A percentile compares a stretch with the other conserved stretches of the same genome.
phyloP scores from a whole-genome alignment of 1,140 invertebrate species.

The Zophobas morio region DNA sequence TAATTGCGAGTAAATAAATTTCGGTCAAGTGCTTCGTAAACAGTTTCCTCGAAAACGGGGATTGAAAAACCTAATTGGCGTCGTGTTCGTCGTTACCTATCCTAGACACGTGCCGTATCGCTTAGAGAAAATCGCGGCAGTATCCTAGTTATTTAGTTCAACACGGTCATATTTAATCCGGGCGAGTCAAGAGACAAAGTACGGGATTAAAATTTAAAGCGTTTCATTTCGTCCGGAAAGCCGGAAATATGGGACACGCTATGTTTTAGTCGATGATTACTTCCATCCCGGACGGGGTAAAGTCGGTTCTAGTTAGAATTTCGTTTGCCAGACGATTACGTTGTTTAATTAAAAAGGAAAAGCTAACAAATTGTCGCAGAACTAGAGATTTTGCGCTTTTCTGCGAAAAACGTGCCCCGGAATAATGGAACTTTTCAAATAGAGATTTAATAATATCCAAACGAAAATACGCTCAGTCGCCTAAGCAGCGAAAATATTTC shows the following conservation, averaged over 20 bases:
- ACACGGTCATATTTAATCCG: slow-evolving; percentile 29
- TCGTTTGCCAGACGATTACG: slow-evolving; percentile 12
- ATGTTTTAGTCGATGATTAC: slow-evolving; percentile 25
- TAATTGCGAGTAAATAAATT: too few relatives aligned
- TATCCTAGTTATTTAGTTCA: neutral
- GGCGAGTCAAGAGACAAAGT: slow-evolving; percentile 24
- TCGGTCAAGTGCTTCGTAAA: too few relatives aligned
- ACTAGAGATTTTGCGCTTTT: too few relatives aligned
- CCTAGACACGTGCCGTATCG: neutral
- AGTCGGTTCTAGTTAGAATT: slow-evolving; percentile 13
- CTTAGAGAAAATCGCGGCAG: neutral
- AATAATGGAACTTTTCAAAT: too few relatives aligned
- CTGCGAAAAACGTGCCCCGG: too few relatives aligned
- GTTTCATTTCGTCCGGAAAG: slow-evolving; percentile 38
- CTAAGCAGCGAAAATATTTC: too few relatives aligned
- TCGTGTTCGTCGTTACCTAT: neutral
- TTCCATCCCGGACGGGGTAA: slow-evolving; percentile 12
- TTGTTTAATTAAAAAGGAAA: slow-evolving; percentile 7
- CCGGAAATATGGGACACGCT: slow-evolving; percentile 29
- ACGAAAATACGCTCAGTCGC: too few relatives aligned
- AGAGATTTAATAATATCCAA: too few relatives aligned
- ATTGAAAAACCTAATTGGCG: neutral
- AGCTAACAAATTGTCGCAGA: neutral
- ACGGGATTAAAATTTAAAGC: slow-evolving; percentile 38
- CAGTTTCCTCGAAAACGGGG: too few relatives aligned